Base-by-base conservation (phyloP, 2,113 vertebrate species). In the Limanda limanda region DNA sequence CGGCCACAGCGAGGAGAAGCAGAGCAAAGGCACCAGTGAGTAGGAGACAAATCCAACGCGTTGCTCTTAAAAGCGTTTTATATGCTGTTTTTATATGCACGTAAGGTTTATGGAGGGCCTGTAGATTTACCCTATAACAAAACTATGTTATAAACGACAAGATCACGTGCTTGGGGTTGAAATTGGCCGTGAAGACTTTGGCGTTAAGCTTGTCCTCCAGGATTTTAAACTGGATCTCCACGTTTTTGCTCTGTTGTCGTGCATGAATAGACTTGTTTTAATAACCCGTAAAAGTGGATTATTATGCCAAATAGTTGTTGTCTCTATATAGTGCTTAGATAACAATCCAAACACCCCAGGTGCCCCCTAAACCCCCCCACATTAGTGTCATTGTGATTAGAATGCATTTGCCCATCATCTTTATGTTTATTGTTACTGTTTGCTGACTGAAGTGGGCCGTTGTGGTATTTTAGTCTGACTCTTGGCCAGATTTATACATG, bases 71-170 rank as follows among this genome's bases (percentile, higher is more conserved):
- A 51, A 94, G 95, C 92, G 93, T 92, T 99, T 99, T 99, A 99
- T 98, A 97, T 97, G 97, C 97, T 97, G 96, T 98, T 99, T 99
- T 99, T 99, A 99, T 98, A 99, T 97, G 97, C 96, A 95, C 95
- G 95, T 94, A 95, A 97, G 95, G 96, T 98, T 99, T 99, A 99
- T 97, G 95, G 98, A 97, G 96, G 96, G 94, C 95, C 96, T 95
- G 96, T 95, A 96, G 95, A 96, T 98, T 97, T 97, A 94, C 95
- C 96, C 96, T 95, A 59, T 74, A 96, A 96, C 96, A 97, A 97
- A 98, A 98, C 95, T 97, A 96, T 96, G 95, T 97, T 97, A 97
- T 96, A 98, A 97, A 97, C 96, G 94, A 93, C 95, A 94, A 93
- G 96, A 97, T 98, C 97, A 98, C 97, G 97, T 98, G 97, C 94